Evolutionary conservation across 1,140 invertebrate species (phyloP), one percentile per base, ranked within the genome.

Genomic region (Teleopsis dalmanni): DNA sequence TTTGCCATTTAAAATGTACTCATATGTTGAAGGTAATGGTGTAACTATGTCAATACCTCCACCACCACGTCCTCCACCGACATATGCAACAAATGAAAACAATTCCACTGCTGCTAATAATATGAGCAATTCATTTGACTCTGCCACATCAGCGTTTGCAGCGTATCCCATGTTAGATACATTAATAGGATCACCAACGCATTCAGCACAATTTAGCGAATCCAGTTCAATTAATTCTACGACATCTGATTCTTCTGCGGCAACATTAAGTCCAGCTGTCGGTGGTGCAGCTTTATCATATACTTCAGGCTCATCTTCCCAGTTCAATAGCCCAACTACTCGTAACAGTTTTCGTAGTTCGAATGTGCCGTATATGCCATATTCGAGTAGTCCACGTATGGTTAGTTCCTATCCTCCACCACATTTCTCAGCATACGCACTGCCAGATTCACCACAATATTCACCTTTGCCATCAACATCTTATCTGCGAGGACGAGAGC

Each of bases 151-250:
- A 21, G 37, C 18, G 16, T n/a, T 42, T 42, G 13, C 60, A 22
- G 58, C 59, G 6, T 64, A 64, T 53, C 63, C 60, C 4, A 34
- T 56, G 19, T 40, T 67, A n/a, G 63, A 64, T 47, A 57, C 63
- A 19, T 67, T 61, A 22, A 67, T 67, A 43, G 63, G 64, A 18
- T 66, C 64, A 47, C 64, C 63, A n/a, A 62, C 64, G 42, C 64
- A 64, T 33, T 67, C 64, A 4, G 64, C 61, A 26, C 55, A 64
- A 45, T 62, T 59, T 22, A 47, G 43, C 16, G 64, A 67, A 53
- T 64, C 59, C 51, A 66, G 64, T 48, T 64, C 61, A 21, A 33
- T 67, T 34, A 60, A 64, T 52, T 67, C 64, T 19, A 66, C 56
- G 29, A 63, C 64, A 14, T 67, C 64, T 10, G 64, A 67, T 26